These are phyloP conservation scores for Acinonyx jubatus DNA, from an alignment of 2,113 vertebrate species.

Conservation along the genomic window DNA sequence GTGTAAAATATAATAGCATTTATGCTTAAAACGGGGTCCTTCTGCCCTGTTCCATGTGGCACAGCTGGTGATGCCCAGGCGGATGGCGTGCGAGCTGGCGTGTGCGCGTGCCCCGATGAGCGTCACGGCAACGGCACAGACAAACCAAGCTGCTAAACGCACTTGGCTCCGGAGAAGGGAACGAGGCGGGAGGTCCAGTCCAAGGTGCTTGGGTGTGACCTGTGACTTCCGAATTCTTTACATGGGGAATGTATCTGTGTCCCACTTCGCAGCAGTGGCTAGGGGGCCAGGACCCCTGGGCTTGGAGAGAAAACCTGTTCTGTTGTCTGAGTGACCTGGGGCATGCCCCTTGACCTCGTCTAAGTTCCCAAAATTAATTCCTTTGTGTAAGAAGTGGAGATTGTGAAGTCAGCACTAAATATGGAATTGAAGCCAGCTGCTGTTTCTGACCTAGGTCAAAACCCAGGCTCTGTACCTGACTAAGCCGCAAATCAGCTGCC, in stretches of 20 bases:
- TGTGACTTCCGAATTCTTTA: fast-evolving
- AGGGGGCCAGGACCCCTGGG: too few relatives aligned
- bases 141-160: fast-evolving
- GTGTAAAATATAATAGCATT: neutral
- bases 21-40: neutral
- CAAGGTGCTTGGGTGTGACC: neutral
- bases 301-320: too few relatives aligned
- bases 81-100: too few relatives aligned
- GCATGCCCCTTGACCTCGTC: neutral
- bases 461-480: neutral
- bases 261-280: neutral
- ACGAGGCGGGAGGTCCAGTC: fast-evolving
- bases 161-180: fast-evolving
- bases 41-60: neutral
- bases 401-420: neutral
- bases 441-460: neutral
- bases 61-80: fast-evolving
- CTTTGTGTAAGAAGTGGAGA: neutral
- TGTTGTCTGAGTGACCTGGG: neutral
- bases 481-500: too few relatives aligned
- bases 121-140: fast-evolving
- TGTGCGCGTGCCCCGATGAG: fast-evolving
- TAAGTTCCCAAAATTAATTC: neutral
- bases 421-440: neutral
- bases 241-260: too few relatives aligned